Evolutionary conservation across 1,140 invertebrate species (phyloP).

Genomic region (Trichonephila inaurata): DNA sequence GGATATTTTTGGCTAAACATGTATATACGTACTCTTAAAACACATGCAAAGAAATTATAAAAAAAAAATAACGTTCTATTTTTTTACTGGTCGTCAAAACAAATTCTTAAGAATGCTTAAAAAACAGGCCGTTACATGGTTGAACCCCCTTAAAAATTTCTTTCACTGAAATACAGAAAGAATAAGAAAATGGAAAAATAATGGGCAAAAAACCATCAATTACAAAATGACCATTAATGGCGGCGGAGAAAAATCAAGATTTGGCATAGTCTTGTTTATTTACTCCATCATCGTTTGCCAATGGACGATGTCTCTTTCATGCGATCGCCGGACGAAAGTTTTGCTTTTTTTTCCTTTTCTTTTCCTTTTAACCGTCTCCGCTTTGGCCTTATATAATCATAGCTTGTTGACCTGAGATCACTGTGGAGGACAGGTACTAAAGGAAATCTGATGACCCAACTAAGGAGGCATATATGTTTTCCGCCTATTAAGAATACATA

Average conservation of each 20-base stretch:
- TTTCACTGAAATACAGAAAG: no score
- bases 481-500: background rate
- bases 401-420: slow-evolving; percentile 44
- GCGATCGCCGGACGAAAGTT: background rate
- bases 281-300: slow-evolving; percentile 56
- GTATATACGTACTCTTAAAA: no score
- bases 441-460: background rate
- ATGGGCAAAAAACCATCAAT: background rate
- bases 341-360: background rate
- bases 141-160: no score
- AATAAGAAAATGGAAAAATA: no score
- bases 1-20: no score
- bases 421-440: background rate
- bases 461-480: background rate
- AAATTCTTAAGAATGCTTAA: no score
- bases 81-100: no score
- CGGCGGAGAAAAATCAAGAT: no score
- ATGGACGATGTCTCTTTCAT: slow-evolving; percentile 33
- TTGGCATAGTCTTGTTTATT: slow-evolving; percentile 12
- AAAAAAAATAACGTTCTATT: no score
- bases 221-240: background rate
- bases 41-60: no score
- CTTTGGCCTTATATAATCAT: slow-evolving; percentile 1
- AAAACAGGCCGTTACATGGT: no score
- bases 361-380: background rate